Conservation (phyloP, 1,140 invertebrate species). For the Drosophila pallidifrons region DNA sequence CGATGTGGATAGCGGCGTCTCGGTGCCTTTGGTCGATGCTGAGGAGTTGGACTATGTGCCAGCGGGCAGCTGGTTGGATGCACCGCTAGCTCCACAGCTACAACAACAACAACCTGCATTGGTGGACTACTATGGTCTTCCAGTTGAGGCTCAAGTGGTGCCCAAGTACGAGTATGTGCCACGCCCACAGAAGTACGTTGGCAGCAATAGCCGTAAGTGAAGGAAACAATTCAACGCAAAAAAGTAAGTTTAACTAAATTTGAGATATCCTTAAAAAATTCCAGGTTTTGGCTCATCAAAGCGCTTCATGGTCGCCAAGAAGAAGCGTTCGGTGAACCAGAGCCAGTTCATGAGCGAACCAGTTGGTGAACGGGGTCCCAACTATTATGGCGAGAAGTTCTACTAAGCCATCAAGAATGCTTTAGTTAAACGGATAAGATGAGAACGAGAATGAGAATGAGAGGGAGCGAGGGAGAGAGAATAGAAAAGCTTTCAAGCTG, state of each 20-base stretch:
- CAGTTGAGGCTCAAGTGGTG: slow-evolving; percentile 70
- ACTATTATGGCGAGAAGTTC: slow-evolving; percentile 75
- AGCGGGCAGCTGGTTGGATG: slow-evolving; percentile 67
- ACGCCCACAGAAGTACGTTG: slow-evolving; percentile 71
- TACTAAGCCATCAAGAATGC: slow-evolving; percentile 54
- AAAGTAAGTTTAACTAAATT: background rate
- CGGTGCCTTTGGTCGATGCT: slow-evolving; percentile 54
- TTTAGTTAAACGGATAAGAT: slow-evolving; percentile 26
- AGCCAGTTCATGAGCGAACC: slow-evolving; percentile 68
- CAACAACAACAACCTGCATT: slow-evolving; percentile 43
- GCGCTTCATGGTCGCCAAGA: slow-evolving; percentile 82
- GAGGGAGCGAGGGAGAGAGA: slow-evolving; percentile 37
- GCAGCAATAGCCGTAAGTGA: slow-evolving; percentile 60
- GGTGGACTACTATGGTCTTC: slow-evolving; percentile 79
- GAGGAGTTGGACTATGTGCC: slow-evolving; percentile 71
- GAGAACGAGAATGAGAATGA: slow-evolving; percentile 19
- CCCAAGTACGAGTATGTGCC: slow-evolving; percentile 77
- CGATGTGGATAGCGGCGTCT: slow-evolving; percentile 60
- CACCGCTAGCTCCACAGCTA: slow-evolving; percentile 47
- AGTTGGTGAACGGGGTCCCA: slow-evolving; percentile 63
- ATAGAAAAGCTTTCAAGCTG: slow-evolving; percentile 40
- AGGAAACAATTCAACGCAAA: background rate
- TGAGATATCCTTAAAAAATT: background rate
- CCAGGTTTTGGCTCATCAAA: slow-evolving; percentile 71
- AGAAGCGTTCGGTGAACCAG: slow-evolving; percentile 79